Evolutionary conservation across 2,113 vertebrate species (phyloP).

Genomic region (Sprattus sprattus): DNA sequence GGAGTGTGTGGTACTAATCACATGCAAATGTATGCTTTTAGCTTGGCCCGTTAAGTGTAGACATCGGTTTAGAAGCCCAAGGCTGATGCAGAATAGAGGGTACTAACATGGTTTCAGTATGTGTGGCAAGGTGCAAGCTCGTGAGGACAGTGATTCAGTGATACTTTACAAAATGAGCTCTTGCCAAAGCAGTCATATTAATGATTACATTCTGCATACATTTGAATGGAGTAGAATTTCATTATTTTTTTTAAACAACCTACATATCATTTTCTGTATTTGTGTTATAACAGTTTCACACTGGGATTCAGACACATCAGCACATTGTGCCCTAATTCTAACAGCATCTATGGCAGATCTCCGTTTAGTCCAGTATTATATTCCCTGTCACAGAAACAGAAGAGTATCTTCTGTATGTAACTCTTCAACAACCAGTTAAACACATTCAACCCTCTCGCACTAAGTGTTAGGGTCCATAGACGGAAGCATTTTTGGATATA

Average conservation of each 20-base stretch:
- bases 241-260: too few relatives aligned
- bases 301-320: background rate
- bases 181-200: background rate
- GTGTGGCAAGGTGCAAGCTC: background rate
- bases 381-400: background rate
- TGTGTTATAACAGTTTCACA: background rate
- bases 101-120: background rate
- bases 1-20: slow-evolving; percentile 1
- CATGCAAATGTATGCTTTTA: slow-evolving; percentile 3
- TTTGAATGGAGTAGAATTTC: background rate
- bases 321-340: background rate
- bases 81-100: background rate
- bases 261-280: background rate
- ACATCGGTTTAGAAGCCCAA: background rate
- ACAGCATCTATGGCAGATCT: background rate
- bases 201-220: background rate
- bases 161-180: slow-evolving; percentile 10
- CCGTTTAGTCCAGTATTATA: background rate
- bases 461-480: background rate
- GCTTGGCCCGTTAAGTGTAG: slow-evolving; percentile 7
- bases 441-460: too few relatives aligned
- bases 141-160: background rate
- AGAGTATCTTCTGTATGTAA: background rate
- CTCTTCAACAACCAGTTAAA: background rate
- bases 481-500: background rate